A percentile compares a stretch with the other conserved stretches of the same genome.
Conservation (phyloP, 2,888 invertebrate genomes). For the Rhagium mordax region DNA sequence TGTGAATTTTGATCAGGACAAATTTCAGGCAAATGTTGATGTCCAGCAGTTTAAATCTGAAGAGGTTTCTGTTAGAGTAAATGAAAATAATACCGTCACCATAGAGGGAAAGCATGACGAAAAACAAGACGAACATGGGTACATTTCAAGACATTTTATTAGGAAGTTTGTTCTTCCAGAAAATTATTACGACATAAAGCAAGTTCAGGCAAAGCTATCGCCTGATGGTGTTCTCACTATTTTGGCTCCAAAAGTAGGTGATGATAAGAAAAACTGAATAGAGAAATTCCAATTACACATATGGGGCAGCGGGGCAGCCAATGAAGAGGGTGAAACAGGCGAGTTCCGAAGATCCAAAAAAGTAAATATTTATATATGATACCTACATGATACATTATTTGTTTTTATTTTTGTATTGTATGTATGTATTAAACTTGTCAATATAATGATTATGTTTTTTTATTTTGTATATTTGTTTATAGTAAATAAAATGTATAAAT, state of each 20-base stretch:
- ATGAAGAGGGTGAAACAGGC: too few relatives aligned
- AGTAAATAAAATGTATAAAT: too few relatives aligned
- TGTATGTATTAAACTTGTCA: too few relatives aligned
- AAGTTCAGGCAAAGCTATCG: constrained; percentile 82
- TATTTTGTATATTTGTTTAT: too few relatives aligned
- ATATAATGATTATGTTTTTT: too few relatives aligned
- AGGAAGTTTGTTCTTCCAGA: constrained; percentile 78
- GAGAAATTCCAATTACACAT: constrained; percentile 12
- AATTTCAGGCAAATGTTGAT: constrained; percentile 79
- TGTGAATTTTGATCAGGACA: constrained; percentile 74
- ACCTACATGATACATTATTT: too few relatives aligned
- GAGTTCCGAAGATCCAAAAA: background rate
- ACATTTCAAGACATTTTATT: constrained; percentile 84
- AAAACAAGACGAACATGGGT: constrained; percentile 86
- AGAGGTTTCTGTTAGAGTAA: constrained; percentile 83
- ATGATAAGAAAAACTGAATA: background rate
- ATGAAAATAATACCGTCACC: constrained; percentile 77
- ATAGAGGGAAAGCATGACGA: constrained; percentile 89
- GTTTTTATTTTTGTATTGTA: too few relatives aligned
- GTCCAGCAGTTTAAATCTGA: constrained; percentile 84
- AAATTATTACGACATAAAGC: constrained; percentile 79
- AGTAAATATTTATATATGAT: too few relatives aligned
- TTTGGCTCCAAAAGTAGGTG: constrained; percentile 73
- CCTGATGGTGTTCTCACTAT: constrained; percentile 84
- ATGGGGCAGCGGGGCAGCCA: constrained; percentile 7